Conservation (phyloP, 2,888 invertebrate genomes). For the Meteorus cinctellus region DNA sequence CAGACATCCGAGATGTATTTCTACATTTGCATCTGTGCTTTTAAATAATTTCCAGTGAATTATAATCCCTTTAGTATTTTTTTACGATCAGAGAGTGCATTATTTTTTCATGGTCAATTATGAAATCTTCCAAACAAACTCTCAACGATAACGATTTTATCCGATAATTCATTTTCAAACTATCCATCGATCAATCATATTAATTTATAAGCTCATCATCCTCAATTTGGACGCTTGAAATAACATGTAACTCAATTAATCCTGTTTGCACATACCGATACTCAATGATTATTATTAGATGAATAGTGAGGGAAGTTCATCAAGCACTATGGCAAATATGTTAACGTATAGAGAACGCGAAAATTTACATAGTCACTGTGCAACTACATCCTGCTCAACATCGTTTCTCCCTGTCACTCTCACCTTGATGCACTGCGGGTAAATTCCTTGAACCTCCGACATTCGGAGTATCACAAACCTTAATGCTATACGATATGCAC, state of each 20-base stretch:
- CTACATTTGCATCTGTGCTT: neutral
- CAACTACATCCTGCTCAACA: neutral
- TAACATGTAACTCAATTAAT: neutral
- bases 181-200: neutral
- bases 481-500: conserved; percentile 37
- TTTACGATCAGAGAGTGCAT: neutral
- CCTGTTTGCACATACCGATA: neutral
- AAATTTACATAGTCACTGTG: conserved; percentile 2
- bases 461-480: conserved; percentile 24
- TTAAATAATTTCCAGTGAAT: neutral
- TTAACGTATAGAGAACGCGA: neutral
- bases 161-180: neutral
- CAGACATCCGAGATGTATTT: neutral
- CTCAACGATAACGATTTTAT: neutral
- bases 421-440: conserved; percentile 6
- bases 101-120: neutral
- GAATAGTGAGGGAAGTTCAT: neutral
- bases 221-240: neutral
- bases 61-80: neutral
- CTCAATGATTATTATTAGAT: neutral
- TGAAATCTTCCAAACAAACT: too few relatives aligned
- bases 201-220: neutral
- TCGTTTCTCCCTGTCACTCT: conserved; percentile 21
- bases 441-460: conserved; percentile 38
- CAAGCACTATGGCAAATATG: neutral